Evolutionary conservation across 2,113 vertebrate genomes (phyloP).

Genomic region (Callipepla squamata): DNA sequence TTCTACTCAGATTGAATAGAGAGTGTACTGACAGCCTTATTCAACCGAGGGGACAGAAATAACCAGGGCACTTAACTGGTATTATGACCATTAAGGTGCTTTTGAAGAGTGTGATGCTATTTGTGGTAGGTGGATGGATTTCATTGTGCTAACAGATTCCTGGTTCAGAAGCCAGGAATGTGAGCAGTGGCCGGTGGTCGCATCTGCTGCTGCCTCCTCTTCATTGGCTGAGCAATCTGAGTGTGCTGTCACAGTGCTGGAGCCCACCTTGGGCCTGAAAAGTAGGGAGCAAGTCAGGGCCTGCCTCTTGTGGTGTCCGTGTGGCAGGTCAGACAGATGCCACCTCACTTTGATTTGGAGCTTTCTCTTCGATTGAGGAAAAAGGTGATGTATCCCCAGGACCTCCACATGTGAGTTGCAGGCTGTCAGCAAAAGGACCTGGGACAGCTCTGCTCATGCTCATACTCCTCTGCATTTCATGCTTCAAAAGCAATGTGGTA

Average conservation of each 20-base stretch:
- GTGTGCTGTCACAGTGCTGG: background rate
- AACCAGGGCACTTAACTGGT: background rate
- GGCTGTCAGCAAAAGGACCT: background rate
- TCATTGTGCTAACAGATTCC: background rate
- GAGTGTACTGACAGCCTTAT: background rate
- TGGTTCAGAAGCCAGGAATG: background rate
- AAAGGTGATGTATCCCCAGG: background rate
- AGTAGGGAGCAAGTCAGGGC: background rate
- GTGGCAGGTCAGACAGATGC: background rate
- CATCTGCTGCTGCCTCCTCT: background rate
- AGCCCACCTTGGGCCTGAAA: background rate
- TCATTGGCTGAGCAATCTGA: background rate
- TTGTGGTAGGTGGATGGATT: background rate
- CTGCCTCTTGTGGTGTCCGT: background rate
- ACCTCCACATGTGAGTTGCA: accelerated
- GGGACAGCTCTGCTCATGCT: background rate
- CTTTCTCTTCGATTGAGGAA: background rate
- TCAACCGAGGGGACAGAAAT: background rate
- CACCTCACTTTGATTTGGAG: background rate
- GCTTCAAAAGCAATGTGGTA: background rate
- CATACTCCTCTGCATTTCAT: background rate
- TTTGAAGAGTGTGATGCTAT: background rate
- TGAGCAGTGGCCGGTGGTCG: background rate
- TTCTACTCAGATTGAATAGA: background rate
- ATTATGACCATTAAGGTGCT: background rate